These are phyloP conservation scores for Tetropium fuscum DNA, from an alignment of 2,888 invertebrate species.

Conservation along the genomic window DNA sequence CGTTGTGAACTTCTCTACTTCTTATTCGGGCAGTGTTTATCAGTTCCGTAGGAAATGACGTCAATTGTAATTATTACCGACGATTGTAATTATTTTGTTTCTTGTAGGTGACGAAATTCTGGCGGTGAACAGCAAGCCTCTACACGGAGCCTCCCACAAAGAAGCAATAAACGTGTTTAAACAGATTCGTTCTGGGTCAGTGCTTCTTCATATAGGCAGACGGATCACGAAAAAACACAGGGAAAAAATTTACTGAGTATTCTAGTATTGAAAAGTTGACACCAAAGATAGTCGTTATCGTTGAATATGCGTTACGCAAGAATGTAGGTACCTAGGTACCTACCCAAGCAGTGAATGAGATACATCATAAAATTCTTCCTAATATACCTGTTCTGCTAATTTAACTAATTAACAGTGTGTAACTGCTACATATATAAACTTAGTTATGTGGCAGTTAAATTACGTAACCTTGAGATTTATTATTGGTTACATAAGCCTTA, in stretches of 20 bases:
- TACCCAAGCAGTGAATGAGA: no score
- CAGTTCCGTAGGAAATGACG: constrained; percentile 5
- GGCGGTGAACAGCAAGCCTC: constrained; percentile 82
- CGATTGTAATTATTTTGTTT: constrained; percentile 7
- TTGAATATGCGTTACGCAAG: constrained; percentile 31
- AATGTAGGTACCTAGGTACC: no score
- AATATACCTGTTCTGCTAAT: no score
- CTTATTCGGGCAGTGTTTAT: background rate
- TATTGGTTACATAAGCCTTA: constrained; percentile 36
- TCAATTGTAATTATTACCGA: background rate
- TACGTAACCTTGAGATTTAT: constrained; percentile 28
- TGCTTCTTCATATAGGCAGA: constrained; percentile 79
- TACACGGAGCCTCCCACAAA: constrained; percentile 82
- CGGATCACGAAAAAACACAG: constrained; percentile 61
- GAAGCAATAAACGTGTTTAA: constrained; percentile 85
- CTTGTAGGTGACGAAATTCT: constrained; percentile 83
- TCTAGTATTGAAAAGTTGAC: constrained; percentile 9
- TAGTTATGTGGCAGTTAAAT: constrained; percentile 34
- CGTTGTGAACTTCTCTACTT: background rate
- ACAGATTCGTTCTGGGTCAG: constrained; percentile 81
- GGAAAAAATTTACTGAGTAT: constrained; percentile 53
- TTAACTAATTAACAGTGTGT: no score
- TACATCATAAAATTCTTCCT: no score
- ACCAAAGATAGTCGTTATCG: constrained; percentile 43
- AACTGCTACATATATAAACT: no score